Percentiles rank a stretch among this genome's conserved stretches.
Conservation (phyloP, 2,113 vertebrate genomes). For the Solenodon paradoxus region DNA sequence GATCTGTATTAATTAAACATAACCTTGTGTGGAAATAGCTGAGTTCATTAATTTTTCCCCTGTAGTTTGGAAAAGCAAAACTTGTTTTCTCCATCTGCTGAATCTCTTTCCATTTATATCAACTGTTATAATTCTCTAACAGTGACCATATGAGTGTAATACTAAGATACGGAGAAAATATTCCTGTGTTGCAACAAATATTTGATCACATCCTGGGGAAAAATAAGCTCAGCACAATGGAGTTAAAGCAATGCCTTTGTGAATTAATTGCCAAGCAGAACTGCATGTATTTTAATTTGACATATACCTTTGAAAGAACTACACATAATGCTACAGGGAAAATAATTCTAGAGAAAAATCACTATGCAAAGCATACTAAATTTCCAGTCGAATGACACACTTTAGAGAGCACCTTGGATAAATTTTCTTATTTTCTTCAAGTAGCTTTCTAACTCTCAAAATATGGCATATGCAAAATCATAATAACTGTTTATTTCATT, state of each 20-base stretch:
- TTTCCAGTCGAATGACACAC: not conserved
- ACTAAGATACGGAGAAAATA: not conserved
- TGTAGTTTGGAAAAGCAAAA: not conserved
- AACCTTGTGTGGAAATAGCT: not conserved
- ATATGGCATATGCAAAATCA: not conserved
- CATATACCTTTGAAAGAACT: slow-evolving; percentile 38
- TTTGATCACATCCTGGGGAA: not conserved
- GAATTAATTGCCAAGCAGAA: not conserved
- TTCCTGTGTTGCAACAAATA: not conserved
- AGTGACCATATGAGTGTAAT: not conserved
- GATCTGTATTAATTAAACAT: slow-evolving; percentile 9
- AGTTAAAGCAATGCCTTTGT: slow-evolving; percentile 17
- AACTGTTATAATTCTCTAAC: not conserved
- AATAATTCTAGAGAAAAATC: not conserved
- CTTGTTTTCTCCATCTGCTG: not conserved
- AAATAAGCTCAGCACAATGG: not conserved
- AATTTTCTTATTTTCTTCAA: not conserved
- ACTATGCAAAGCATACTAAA: not conserved
- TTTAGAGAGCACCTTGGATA: too few relatives aligned
- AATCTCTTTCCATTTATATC: not conserved
- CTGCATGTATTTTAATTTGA: not conserved
- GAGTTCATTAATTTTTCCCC: not conserved
- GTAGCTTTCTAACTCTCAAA: not conserved
- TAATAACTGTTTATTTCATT: not conserved
- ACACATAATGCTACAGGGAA: not conserved